A percentile compares a stretch with the other conserved stretches of the same genome.
Conservation (phyloP, 1,140 invertebrate species). For the Oscheius sp. region DNA sequence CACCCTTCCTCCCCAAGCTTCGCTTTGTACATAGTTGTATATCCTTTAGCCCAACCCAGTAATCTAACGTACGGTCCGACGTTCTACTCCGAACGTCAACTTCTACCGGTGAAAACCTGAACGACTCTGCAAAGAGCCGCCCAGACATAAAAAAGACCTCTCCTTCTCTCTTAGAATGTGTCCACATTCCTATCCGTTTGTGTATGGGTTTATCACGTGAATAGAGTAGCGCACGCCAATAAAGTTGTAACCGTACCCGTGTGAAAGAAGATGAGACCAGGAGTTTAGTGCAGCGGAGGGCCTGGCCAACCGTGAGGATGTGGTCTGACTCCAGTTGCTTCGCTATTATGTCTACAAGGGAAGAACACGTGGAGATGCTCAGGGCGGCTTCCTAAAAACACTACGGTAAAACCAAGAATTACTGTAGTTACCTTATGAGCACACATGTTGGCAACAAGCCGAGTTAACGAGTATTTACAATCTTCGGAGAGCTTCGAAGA, state of each 20-base stretch:
- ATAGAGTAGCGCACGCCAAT: no score
- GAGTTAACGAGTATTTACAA: slow-evolving; percentile 1
- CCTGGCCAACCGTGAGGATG: neutral
- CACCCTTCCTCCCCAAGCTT: neutral
- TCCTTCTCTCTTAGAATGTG: no score
- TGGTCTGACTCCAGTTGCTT: slow-evolving; percentile 1
- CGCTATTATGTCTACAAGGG: neutral
- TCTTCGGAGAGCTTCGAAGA: neutral
- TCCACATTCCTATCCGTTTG: no score
- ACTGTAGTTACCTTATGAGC: neutral
- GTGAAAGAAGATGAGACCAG: neutral
- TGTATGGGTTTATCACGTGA: no score
- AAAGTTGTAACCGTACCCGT: neutral
- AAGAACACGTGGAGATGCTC: neutral
- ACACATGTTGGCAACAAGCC: neutral
- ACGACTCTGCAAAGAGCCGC: no score
- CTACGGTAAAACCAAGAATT: neutral
- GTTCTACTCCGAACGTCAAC: no score
- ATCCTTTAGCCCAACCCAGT: no score
- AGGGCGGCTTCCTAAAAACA: slow-evolving; percentile 9
- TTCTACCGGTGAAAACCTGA: no score
- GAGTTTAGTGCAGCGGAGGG: neutral
- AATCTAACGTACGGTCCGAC: no score
- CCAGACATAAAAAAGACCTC: no score
- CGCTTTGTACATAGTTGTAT: no score